Base-by-base conservation (phyloP, 1,140 invertebrate species). In the Philaenus spumarius region DNA sequence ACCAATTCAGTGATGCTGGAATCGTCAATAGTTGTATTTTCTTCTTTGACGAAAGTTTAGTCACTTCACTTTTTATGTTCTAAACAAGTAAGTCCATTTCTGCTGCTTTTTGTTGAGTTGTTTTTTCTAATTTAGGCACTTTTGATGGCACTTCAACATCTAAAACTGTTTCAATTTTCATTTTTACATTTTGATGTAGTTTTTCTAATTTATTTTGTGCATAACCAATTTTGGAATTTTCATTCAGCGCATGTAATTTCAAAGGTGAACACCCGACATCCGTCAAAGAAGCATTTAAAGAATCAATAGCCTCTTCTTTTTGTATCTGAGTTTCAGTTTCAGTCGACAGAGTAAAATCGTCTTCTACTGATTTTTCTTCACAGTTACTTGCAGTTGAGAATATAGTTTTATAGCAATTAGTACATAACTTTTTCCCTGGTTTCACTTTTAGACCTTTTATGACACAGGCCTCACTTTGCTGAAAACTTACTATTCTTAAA, bases 251-350 rank as follows among this genome's bases (percentile, higher is more conserved):
- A 51, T 51, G 23, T 34, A 51, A 51, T 26, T 51, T 51, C 2
- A 51, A 34, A 34, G 47, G 47, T 51, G 47, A 51, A 51, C 47
- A 51, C 24, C 47, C 47, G 6, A 34, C 47, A 51, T 30, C 47
- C 6, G 22, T 51, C 26, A 30, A 51, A 26, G 47, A 51, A 24
- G 47, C 22, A 51, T 34, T 51, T 51, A 51, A 47, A 47, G 45
- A 11, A 24, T 51, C 26, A 51, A 24, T 51, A 4, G 47, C 47
- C 22, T 51, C 26, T 51, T 51, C 47, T 51, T 30, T 30, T 51
- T 51, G 47, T 26, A 51, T 30, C 24, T 51, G 45, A 47, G 45
- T 23, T 15, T 45, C 42, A 45, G 42, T 45, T 6, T 47, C 45
- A 47, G 45, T 47, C 22, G 45, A 23, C n/a, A 47, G 15, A 5